Evolutionary conservation across 2,113 vertebrate species (phyloP).

Genomic region (Candoia aspera): DNA sequence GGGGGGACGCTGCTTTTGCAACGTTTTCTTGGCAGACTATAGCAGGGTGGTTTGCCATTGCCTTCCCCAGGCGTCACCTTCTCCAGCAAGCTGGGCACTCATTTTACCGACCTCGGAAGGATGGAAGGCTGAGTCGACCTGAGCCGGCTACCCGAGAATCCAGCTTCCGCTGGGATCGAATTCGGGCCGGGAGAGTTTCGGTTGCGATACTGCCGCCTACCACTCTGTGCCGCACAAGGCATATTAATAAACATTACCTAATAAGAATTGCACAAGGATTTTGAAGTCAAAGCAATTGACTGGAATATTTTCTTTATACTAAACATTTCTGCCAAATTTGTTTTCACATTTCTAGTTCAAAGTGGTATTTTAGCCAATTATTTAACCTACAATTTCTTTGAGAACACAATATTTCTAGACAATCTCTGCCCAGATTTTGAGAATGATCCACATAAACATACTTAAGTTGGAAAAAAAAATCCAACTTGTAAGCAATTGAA

Average conservation of each 20-base stretch:
- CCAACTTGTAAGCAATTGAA: background rate
- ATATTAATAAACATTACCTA: slow-evolving; percentile 24
- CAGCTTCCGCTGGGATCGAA: too few species aligned
- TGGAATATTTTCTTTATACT: slow-evolving; percentile 24
- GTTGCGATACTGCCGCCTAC: too few species aligned
- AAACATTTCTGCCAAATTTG: slow-evolving; percentile 18
- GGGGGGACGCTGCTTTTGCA: too few species aligned
- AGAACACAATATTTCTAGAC: slow-evolving; percentile 40
- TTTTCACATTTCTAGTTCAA: background rate
- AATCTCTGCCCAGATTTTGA: background rate
- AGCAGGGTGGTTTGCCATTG: too few species aligned
- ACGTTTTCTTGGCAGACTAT: too few species aligned
- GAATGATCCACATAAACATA: background rate
- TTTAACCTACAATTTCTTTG: background rate
- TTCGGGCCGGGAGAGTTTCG: too few species aligned
- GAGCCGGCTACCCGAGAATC: too few species aligned
- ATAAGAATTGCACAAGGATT: background rate
- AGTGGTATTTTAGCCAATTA: background rate
- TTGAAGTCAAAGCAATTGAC: slow-evolving; percentile 17
- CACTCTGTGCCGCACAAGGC: too few species aligned
- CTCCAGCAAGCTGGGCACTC: too few species aligned
- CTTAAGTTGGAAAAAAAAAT: background rate
- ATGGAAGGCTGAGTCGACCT: too few species aligned
- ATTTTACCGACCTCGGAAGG: too few species aligned
- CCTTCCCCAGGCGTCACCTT: too few species aligned